phyloP scores from a whole-genome alignment of 2,113 vertebrate species.

The Tetrax tetrax region DNA sequence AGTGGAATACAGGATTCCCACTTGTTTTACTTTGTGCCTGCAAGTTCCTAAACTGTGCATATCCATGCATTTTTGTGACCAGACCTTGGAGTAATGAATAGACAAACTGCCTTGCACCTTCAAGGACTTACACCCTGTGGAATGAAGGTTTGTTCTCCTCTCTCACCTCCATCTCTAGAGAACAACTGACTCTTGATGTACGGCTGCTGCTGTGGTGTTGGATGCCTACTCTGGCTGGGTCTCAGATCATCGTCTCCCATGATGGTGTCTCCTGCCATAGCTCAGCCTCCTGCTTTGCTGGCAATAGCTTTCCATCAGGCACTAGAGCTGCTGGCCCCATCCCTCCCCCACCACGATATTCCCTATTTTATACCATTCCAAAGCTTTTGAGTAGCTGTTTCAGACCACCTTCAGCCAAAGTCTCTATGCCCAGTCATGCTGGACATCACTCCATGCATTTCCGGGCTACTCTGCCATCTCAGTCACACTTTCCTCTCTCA shows the following conservation, averaged over 20 bases:
- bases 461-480: not conserved
- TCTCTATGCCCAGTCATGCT: fast-evolving
- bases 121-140: not conserved
- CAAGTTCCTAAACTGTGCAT: not conserved
- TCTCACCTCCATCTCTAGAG: not conserved
- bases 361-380: not conserved
- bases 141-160: not conserved
- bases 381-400: not conserved
- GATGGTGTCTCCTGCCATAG: not conserved
- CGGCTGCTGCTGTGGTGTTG: not conserved
- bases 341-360: not conserved
- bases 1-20: not conserved
- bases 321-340: not conserved
- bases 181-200: not conserved
- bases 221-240: not conserved
- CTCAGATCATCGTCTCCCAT: not conserved
- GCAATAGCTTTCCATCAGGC: not conserved
- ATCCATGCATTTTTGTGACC: not conserved
- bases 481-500: not conserved
- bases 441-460: not conserved
- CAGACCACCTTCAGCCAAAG: not conserved
- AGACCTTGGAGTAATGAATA: not conserved
- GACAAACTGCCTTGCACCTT: not conserved
- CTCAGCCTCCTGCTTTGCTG: not conserved
- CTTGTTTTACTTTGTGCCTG: not conserved